A percentile compares a stretch with the other conserved stretches of the same genome.
These are phyloP conservation scores for Pollenia amentaria DNA, from an alignment of 2,888 invertebrate genomes.

Conservation along the genomic window DNA sequence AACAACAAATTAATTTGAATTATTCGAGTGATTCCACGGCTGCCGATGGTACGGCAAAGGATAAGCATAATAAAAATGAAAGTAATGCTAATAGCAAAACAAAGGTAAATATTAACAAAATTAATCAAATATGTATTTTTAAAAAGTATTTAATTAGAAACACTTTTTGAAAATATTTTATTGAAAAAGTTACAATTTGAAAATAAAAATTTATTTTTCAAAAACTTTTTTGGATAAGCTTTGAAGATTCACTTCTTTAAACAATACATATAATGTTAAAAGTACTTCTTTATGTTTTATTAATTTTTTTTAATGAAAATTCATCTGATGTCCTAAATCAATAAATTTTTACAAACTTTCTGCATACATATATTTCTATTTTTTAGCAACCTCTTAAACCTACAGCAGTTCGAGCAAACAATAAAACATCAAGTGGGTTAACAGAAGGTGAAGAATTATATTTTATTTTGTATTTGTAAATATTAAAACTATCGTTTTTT, in stretches of 20 bases:
- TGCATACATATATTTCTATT: slow-evolving; percentile 3
- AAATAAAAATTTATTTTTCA: no score
- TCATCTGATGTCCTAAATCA: no score
- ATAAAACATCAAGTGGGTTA: slow-evolving; percentile 83
- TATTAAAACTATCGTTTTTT: not conserved
- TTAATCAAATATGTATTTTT: no score
- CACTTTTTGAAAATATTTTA: not conserved
- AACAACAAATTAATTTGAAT: slow-evolving; percentile 85
- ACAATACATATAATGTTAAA: no score
- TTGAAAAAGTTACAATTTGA: not conserved
- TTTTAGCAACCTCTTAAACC: slow-evolving; percentile 92
- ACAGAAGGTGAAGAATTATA: slow-evolving; percentile 44
- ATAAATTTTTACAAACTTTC: no score
- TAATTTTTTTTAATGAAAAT: no score
- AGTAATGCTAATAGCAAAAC: slow-evolving; percentile 82
- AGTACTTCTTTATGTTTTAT: no score
- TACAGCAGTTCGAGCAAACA: slow-evolving; percentile 89
- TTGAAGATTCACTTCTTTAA: no score
- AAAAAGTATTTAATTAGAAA: no score
- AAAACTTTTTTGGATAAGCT: no score
- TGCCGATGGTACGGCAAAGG: slow-evolving; percentile 82
- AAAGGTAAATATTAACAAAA: slow-evolving; percentile 83
- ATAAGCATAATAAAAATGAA: slow-evolving; percentile 87
- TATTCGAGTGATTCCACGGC: slow-evolving; percentile 90
- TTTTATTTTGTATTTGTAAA: slow-evolving; percentile 6